phyloP scores from a whole-genome alignment of 2,797 vertebrate genomes.

The Trematomus bernacchii region DNA sequence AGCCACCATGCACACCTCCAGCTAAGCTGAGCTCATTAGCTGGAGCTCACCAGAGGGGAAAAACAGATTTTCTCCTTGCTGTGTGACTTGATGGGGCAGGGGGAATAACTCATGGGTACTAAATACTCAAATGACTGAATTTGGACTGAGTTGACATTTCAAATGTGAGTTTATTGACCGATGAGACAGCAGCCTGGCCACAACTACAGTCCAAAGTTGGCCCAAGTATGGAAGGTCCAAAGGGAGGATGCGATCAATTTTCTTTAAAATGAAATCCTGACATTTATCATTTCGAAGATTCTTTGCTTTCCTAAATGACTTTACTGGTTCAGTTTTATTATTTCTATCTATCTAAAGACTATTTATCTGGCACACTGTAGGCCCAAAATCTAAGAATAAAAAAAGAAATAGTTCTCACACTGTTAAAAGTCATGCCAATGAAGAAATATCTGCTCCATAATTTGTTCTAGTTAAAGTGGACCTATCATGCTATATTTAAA shows the following conservation, averaged over 20 bases:
- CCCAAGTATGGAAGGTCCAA: conserved; percentile 25
- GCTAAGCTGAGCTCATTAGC: conserved; percentile 72
- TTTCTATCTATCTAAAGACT: conserved; percentile 5
- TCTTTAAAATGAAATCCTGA: conserved; percentile 55
- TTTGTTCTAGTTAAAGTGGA: too few species aligned
- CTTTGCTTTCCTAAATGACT: conserved; percentile 16
- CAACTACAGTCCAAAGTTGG: conserved; percentile 1
- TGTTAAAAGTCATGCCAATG: not conserved
- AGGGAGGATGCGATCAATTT: not conserved
- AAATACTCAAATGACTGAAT: conserved; percentile 59
- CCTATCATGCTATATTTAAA: too few species aligned
- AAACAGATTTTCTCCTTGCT: conserved; percentile 60
- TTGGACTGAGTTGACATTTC: conserved; percentile 30
- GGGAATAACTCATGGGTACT: conserved; percentile 57
- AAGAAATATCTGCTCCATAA: not conserved
- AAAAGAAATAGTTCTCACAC: conserved; percentile 7
- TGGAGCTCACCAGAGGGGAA: conserved; percentile 66
- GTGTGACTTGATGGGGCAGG: conserved; percentile 53
- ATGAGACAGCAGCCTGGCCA: conserved; percentile 24
- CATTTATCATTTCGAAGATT: conserved; percentile 39
- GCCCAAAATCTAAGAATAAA: not conserved
- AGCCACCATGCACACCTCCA: conserved; percentile 53
- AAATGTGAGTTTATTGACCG: conserved; percentile 51
- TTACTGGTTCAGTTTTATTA: conserved; percentile 1
- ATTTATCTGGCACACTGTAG: not conserved